Evolutionary conservation across 2,888 invertebrate genomes (phyloP).

Genomic region (Rhagophthalmus giganteus): DNA sequence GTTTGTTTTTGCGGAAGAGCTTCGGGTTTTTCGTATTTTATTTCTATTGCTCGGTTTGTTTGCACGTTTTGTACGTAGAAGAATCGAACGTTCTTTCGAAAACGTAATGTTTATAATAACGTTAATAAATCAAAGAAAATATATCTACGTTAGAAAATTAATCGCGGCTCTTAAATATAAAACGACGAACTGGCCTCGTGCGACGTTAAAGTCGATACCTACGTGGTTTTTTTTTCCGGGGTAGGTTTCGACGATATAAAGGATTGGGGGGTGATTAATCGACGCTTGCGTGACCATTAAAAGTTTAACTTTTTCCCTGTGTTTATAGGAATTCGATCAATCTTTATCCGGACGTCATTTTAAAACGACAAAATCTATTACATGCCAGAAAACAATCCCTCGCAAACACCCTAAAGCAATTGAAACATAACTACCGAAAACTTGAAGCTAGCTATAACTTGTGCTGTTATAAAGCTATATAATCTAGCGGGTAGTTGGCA

Average conservation of each 20-base stretch:
- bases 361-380: slow-evolving; percentile 24
- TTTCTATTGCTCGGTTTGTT: too few species aligned
- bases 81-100: too few species aligned
- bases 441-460: slow-evolving; percentile 34
- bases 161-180: too few species aligned
- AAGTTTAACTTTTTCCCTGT: slow-evolving; percentile 20
- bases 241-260: slow-evolving; percentile 10
- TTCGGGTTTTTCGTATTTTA: too few species aligned
- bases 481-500: slow-evolving; percentile 44
- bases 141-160: too few species aligned
- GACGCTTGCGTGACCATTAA: slow-evolving; percentile 15
- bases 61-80: too few species aligned
- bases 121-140: too few species aligned
- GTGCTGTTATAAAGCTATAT: slow-evolving; percentile 41
- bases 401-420: slow-evolving; percentile 36
- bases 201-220: too few species aligned
- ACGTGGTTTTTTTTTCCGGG: too few species aligned
- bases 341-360: slow-evolving; percentile 13
- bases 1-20: too few species aligned
- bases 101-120: too few species aligned
- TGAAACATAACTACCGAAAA: slow-evolving; percentile 40
- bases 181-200: too few species aligned
- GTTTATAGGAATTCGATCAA: slow-evolving; percentile 18
- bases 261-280: slow-evolving; percentile 22
- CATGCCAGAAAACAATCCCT: slow-evolving; percentile 33